Evolutionary conservation across 2,797 vertebrate genomes (phyloP), one percentile per base, ranked within the genome.

Genomic region (Sphenopsis melanotis): DNA sequence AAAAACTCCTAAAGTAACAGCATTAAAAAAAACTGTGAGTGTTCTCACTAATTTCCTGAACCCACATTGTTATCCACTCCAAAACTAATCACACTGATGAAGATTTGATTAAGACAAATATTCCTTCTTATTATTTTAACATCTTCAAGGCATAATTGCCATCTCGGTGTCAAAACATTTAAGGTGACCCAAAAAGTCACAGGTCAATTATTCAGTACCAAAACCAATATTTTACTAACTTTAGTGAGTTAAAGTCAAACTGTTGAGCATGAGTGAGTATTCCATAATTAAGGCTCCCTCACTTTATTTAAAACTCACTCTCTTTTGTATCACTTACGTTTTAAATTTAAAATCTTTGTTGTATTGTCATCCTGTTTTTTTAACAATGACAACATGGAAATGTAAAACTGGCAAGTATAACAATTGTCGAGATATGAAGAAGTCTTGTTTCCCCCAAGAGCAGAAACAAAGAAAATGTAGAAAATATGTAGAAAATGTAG

Each of bases 21-120:
- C 4, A 79, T 72, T 65, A 84, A 87, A 37, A 37, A 47, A 47
- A 82, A 42, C 3, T 4, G 5, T 24, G 14, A 79, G 8, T 7
- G 0, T 68, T 32, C 50, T 78, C 36, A 57, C 12, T 41, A 63
- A 61, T 37, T 26, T 52, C 29, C 39, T 41, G 63, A 78, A 65
- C 29, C 2, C 4, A 24, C 0, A 0, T 6, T 19, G 12, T 9
- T 3, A 44, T 70, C 34, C 52, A 79, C 44, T 17, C 37, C 60
- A 79, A 85, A 89, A 41, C 1, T 52, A 24, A 12, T 15, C n/a
- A 53, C 57, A n/a, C 19, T 88, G 46, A n/a, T n/a, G 30, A 81
- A 60, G 10, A 50, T 30, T 30, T 68, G 11, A 89, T 72, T 50
- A 63, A 61, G 24, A 81, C 2, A 0, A 77, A 36, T 53, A 74